Evolutionary conservation across 2,888 invertebrate species (phyloP), one percentile per base, ranked within the genome.

Genomic region (Dastarcus helophoroides): DNA sequence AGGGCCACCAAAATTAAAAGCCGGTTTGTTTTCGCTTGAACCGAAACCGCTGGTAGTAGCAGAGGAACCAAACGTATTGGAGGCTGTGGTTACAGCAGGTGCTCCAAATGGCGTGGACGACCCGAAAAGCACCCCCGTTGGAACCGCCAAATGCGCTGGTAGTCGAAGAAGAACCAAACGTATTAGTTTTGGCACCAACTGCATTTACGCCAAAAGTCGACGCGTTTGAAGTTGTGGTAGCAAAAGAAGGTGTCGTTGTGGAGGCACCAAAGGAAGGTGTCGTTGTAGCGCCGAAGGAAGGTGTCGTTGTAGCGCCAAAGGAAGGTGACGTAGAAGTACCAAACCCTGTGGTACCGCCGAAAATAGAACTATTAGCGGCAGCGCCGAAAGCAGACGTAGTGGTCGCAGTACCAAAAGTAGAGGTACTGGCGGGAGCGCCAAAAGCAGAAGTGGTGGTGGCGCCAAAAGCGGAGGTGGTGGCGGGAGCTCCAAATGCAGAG

Each of bases 261-360:
- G 10, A 9, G 24, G 10, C 24, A 28, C 29, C 26, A 21, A 30
- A 33, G 30, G n/a, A 23, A 16, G 33, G 8, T 26, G 14, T 4
- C 1, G 30, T 14, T 8, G 24, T 24, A 9, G 10, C 10, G 6
- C 24, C 24, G 10, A 24, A 24, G 7, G 24, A 6, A 8, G 24
- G 24, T 3, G 15, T 11, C 8, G 19, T 6, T 7, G 19, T n/a
- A 19, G 19, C 19, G 6, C 19, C n/a, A 7, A n/a, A 19, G 19
- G n/a, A 19, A 19, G n/a, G n/a, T n/a, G n/a, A n/a, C n/a, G n/a
- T n/a, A n/a, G n/a, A n/a, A n/a, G n/a, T n/a, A n/a, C n/a, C n/a
- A n/a, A n/a, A n/a, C n/a, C n/a, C n/a, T n/a, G n/a, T n/a, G n/a
- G n/a, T n/a, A n/a, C n/a, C n/a, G n/a, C n/a, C n/a, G n/a, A n/a